Conservation (phyloP, 2,888 invertebrate genomes). For the Malthinus seriepunctatus region DNA sequence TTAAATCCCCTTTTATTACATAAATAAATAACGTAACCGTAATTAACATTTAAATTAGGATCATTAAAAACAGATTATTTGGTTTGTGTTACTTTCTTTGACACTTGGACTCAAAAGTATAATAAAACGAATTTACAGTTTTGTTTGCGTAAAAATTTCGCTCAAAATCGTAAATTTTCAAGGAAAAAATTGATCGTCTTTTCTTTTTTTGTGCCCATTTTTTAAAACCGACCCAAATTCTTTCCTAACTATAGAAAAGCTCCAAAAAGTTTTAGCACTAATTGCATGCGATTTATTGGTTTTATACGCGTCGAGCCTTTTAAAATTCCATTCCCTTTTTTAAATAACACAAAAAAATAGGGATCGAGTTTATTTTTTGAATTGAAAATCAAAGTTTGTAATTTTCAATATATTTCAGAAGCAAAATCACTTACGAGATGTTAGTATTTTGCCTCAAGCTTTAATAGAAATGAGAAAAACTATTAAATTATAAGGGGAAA, state of each 20-base stretch:
- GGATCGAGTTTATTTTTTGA: slow-evolving; percentile 1
- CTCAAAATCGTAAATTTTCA: background rate
- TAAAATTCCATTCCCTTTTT: slow-evolving; percentile 1
- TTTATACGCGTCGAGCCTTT: slow-evolving; percentile 14
- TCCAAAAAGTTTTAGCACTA: slow-evolving; percentile 8
- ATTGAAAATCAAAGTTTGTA: background rate
- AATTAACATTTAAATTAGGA: slow-evolving; percentile 4
- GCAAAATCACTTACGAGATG: background rate
- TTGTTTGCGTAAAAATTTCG: background rate
- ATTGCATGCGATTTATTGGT: slow-evolving; percentile 19
- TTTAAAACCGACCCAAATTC: slow-evolving; percentile 5
- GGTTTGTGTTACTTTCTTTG: background rate
- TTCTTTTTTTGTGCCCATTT: no score
- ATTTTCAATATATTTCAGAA: background rate
- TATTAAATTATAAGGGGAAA: slow-evolving; percentile 13
- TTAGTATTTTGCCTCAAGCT: background rate
- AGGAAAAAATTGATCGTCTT: slow-evolving; percentile 3
- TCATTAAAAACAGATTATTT: background rate
- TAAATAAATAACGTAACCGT: background rate
- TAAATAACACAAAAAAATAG: slow-evolving; percentile 1
- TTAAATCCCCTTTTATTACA: no score
- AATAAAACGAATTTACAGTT: slow-evolving; percentile 8
- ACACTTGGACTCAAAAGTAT: background rate
- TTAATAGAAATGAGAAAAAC: slow-evolving; percentile 10
- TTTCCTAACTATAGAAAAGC: background rate